These are phyloP conservation scores for Meganola albula DNA, from an alignment of 2,888 invertebrate species.

Conservation along the genomic window DNA sequence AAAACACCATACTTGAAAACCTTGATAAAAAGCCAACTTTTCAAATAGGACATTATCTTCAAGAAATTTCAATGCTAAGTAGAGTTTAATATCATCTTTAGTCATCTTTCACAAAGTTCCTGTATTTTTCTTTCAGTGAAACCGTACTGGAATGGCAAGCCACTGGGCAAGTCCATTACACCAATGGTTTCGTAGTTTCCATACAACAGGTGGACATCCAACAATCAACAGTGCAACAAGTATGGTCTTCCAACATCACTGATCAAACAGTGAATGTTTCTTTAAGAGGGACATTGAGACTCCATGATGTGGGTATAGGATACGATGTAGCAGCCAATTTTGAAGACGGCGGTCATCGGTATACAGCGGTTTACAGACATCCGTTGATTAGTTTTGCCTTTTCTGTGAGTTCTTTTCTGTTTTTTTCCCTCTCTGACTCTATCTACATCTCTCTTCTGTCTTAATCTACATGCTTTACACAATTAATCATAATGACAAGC, in stretches of 20 bases:
- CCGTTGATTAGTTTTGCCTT: conserved; percentile 37
- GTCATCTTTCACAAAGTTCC: not conserved
- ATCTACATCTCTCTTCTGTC: no score
- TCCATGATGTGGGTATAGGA: conserved; percentile 44
- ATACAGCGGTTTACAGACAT: conserved; percentile 37
- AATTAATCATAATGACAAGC: no score
- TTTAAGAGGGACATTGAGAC: conserved; percentile 37
- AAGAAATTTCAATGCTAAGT: no score
- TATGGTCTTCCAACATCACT: conserved; percentile 34
- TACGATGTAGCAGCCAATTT: conserved; percentile 43
- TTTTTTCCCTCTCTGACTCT: no score
- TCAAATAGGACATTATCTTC: no score
- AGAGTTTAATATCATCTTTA: no score
- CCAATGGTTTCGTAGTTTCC: conserved; percentile 49
- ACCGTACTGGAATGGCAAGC: conserved; percentile 29
- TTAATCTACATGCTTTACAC: no score
- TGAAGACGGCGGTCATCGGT: conserved; percentile 23
- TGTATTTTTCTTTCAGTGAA: conserved; percentile 34
- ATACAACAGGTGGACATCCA: conserved; percentile 43
- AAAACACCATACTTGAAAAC: no score
- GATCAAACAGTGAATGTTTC: conserved; percentile 30
- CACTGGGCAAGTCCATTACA: conserved; percentile 35
- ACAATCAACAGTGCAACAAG: conserved; percentile 36
- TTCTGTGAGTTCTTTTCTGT: conserved; percentile 35
- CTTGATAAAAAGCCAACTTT: no score